Evolutionary conservation across 2,888 invertebrate genomes (phyloP).

Genomic region (Drosophila pseudotakahashii): DNA sequence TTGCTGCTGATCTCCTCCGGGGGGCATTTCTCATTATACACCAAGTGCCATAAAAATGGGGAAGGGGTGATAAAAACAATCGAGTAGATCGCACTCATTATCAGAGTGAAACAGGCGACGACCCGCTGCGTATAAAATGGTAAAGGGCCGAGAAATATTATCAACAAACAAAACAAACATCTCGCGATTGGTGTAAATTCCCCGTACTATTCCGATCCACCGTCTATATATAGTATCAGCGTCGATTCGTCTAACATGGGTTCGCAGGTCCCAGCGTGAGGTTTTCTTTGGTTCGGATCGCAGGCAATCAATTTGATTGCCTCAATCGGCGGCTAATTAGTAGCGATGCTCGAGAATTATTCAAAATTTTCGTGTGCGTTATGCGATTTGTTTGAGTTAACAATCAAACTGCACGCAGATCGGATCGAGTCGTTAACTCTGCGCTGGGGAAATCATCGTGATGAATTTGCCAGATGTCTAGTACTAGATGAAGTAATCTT

Average conservation of each 20-base stretch:
- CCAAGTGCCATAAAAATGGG: conserved; percentile 45
- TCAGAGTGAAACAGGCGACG: conserved; percentile 59
- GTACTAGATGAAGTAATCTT: conserved; percentile 61
- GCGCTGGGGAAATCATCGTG: conserved; percentile 21
- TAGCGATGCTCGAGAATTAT: conserved; percentile 63
- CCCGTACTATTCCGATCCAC: conserved; percentile 30
- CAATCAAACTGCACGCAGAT: conserved; percentile 57
- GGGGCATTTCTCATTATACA: conserved; percentile 67
- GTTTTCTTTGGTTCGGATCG: conserved; percentile 43
- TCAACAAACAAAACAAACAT: conserved; percentile 63
- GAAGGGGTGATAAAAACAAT: conserved; percentile 49
- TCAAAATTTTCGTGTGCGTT: conserved; percentile 48
- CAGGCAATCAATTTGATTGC: conserved; percentile 78
- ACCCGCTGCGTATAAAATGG: conserved; percentile 68
- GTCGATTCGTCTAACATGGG: conserved; percentile 65
- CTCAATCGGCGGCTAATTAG: conserved; percentile 80
- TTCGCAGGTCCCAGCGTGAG: conserved; percentile 59
- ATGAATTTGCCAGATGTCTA: conserved; percentile 40
- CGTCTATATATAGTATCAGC: conserved; percentile 52
- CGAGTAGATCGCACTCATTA: conserved; percentile 68
- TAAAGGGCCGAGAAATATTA: conserved; percentile 73
- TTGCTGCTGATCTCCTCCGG: conserved; percentile 48
- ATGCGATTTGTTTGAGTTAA: conserved; percentile 65
- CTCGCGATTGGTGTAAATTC: conserved; percentile 35
- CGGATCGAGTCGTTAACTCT: conserved; percentile 32